Percentiles rank a stretch among this genome's conserved stretches.
Conservation (phyloP, 2,888 invertebrate species). For the Seira ritae region DNA sequence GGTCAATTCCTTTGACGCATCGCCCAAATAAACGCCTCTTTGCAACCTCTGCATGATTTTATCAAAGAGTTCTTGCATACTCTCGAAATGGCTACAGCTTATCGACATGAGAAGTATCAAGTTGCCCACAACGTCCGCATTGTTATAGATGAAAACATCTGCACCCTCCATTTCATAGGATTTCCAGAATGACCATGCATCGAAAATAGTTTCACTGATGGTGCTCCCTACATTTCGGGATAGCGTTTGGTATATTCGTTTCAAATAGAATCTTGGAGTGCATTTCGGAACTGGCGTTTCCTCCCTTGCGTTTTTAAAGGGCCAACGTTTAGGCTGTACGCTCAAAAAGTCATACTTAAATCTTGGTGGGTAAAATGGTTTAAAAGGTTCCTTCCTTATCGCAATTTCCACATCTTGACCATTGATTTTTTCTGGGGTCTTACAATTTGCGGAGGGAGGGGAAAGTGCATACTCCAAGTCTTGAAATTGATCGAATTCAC, state of each 20-base stretch:
- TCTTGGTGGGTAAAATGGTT: conserved; percentile 27
- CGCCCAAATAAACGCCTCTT: conserved; percentile 41
- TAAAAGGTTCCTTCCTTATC: conserved; percentile 29
- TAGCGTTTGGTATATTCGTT: conserved; percentile 30
- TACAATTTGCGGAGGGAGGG: not conserved
- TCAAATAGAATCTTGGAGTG: conserved; percentile 34
- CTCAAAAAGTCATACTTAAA: not conserved
- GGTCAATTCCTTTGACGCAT: not conserved
- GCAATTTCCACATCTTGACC: conserved; percentile 39
- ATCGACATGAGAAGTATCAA: conserved; percentile 48
- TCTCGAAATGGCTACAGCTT: conserved; percentile 11
- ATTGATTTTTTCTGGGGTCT: conserved; percentile 17
- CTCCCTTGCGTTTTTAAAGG: too few relatives aligned
- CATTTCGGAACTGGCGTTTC: conserved; percentile 9
- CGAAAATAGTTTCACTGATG: not conserved
- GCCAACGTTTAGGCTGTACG: not conserved
- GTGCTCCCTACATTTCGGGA: not conserved
- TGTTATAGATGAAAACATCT: conserved; percentile 56
- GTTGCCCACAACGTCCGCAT: conserved; percentile 58
- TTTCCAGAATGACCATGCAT: conserved; percentile 53
- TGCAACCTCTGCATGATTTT: conserved; percentile 41
- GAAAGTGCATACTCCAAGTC: too few relatives aligned
- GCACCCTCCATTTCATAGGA: conserved; percentile 58
- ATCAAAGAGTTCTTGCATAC: conserved; percentile 38
- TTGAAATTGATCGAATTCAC: not conserved